These are phyloP conservation scores for Pseudomyrmex flavicornis DNA, from an alignment of 1,140 invertebrate species.

Conservation along the genomic window DNA sequence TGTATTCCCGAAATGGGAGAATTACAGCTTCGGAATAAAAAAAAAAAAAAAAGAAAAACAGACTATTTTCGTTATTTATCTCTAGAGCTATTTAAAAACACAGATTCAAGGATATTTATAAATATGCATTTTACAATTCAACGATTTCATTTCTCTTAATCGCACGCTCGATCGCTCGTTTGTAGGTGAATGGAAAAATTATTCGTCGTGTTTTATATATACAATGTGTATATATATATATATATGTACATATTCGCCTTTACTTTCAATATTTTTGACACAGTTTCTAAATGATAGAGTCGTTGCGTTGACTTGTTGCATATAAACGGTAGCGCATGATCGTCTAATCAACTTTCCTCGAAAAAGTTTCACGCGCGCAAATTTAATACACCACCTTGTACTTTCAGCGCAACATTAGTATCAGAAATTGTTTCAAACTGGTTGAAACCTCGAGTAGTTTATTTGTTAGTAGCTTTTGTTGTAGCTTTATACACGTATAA, in stretches of 20 bases:
- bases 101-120: neutral
- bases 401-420: too few relatives aligned
- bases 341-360: neutral
- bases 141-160: neutral
- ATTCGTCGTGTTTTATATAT: neutral
- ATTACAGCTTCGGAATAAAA: too few relatives aligned
- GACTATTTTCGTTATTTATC: too few relatives aligned
- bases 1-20: too few relatives aligned
- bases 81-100: too few relatives aligned
- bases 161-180: neutral
- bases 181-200: conserved; percentile 4
- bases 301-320: conserved; percentile 61
- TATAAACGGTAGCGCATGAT: neutral
- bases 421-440: too few relatives aligned
- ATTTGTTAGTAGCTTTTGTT: too few relatives aligned
- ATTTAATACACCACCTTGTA: neutral
- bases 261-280: conserved; percentile 25
- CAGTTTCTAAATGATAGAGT: conserved; percentile 24
- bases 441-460: too few relatives aligned
- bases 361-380: neutral
- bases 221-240: too few relatives aligned
- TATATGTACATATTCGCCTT: neutral
- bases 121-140: neutral
- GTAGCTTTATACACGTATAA: too few relatives aligned
- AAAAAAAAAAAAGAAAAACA: too few relatives aligned